Percentiles rank a stretch among this genome's conserved stretches.
phyloP scores from a whole-genome alignment of 92 coral and sea anemone species.

The Palythoa heliodiscus region DNA sequence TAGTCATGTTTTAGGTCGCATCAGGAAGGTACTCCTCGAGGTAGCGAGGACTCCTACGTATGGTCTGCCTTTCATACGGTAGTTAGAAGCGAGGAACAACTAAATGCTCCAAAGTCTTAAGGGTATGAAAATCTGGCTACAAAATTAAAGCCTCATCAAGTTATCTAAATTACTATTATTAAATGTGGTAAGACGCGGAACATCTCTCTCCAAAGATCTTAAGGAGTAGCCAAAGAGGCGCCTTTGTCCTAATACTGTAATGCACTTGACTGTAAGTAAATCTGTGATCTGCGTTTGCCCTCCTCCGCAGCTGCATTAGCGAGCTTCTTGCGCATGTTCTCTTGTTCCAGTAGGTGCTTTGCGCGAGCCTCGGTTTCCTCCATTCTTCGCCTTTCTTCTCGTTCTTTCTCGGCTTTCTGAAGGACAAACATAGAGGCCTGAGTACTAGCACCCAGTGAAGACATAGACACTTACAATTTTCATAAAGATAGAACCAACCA shows the following conservation, averaged over 20 bases:
- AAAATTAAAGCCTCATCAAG: too few species aligned
- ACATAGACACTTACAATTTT: neutral
- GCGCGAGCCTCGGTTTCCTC: slow-evolving; percentile 61
- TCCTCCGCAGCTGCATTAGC: slow-evolving; percentile 76
- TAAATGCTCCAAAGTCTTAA: too few species aligned
- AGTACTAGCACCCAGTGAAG: neutral
- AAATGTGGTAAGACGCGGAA: neutral
- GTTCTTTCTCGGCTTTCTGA: slow-evolving; percentile 82
- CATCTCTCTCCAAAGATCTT: neutral
- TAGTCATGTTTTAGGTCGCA: too few species aligned
- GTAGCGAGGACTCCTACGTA: too few species aligned
- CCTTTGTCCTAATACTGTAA: neutral
- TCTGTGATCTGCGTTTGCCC: slow-evolving; percentile 77
- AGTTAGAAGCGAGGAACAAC: too few species aligned
- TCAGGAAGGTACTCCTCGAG: too few species aligned
- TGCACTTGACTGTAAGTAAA: slow-evolving; percentile 37
- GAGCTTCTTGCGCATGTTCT: slow-evolving; percentile 30
- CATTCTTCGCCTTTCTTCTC: slow-evolving; percentile 60
- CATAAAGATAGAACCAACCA: too few species aligned
- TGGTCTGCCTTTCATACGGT: too few species aligned
- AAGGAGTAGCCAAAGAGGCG: neutral
- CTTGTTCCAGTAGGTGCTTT: slow-evolving; percentile 50
- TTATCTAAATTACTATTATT: too few species aligned
- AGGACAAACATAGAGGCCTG: neutral
- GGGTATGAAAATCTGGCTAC: too few species aligned